Evolutionary conservation across 2,113 vertebrate genomes (phyloP).

Genomic region (Leptocoma aspasia): DNA sequence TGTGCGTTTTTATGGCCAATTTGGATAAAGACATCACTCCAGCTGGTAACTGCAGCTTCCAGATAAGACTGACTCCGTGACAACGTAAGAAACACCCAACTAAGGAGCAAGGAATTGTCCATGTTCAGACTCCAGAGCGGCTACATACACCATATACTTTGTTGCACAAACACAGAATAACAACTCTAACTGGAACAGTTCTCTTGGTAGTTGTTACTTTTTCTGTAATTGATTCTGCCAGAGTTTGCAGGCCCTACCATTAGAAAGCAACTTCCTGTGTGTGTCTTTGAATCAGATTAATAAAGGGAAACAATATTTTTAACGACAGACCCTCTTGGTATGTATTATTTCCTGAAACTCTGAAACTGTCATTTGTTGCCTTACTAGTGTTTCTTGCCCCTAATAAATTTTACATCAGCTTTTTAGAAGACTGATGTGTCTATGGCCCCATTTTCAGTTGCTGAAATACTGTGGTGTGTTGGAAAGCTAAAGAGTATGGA

Average conservation of each 20-base stretch:
- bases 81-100: neutral
- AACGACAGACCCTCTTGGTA: neutral
- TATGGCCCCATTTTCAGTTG: neutral
- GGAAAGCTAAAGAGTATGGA: neutral
- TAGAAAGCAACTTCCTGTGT: neutral
- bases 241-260: neutral
- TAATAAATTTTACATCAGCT: neutral
- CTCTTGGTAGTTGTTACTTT: neutral
- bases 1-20: neutral
- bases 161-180: neutral
- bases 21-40: neutral
- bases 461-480: neutral
- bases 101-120: neutral
- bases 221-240: neutral
- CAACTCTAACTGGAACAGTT: neutral
- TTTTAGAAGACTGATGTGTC: neutral
- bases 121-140: neutral
- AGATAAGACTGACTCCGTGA: neutral
- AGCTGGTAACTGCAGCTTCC: neutral
- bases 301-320: neutral
- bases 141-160: fast-evolving
- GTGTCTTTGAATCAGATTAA: neutral
- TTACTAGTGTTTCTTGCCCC: neutral
- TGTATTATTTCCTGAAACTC: neutral
- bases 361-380: neutral